Base-by-base conservation (phyloP, 2,888 invertebrate genomes). In the Amiota minor region DNA sequence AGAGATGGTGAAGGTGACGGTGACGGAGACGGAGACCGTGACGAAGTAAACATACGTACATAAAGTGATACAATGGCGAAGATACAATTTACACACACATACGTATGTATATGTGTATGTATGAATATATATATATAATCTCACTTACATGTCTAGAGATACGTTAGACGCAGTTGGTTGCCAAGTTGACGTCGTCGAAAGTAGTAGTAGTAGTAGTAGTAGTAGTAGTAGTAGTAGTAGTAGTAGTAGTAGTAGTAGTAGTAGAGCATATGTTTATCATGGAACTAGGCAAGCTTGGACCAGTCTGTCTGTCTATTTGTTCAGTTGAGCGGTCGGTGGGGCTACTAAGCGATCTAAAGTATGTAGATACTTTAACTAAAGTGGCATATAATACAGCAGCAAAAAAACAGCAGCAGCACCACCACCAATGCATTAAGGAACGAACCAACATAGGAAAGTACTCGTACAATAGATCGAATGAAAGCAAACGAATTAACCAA, bases 1-100 rank as follows among this genome's bases (percentile, higher is more conserved):
- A 8, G 35, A 6, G 35, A 35, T 35, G 35, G 35, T 35, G 35
- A 35, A 1, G 35, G 23, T 23, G 23, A 65, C 18, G 65, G 12
- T 47, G 49, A 65, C 6, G 35, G 35, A 6, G 35, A 35, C 6
- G 35, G 35, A 23, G 23, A 23, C 3, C 2, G 23, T 70, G 75
- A 75, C 6, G 35, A 35, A 1, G 35, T 77, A 76, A 78, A 78
- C 23, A 14, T 45, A 65, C 62, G 61, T 11, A 64, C 68, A 75
- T 10, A 56, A 18, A 56, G 56, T 16, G 56, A 56, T 56, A 56
- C 56, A 56, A 56, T 18, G 56, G 8, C 18, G 2, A 11, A n/a
- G 1, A 56, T 56, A 56, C 56, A 56, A 20, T 18, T 23, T 14
- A 56, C 56, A 56, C 6, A 56, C 62, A 71, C 35, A 71, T 50